Percentiles rank a stretch among this genome's conserved stretches.
These are phyloP conservation scores for Carterocephalus palaemon DNA, from an alignment of 2,888 invertebrate genomes.

Conservation along the genomic window DNA sequence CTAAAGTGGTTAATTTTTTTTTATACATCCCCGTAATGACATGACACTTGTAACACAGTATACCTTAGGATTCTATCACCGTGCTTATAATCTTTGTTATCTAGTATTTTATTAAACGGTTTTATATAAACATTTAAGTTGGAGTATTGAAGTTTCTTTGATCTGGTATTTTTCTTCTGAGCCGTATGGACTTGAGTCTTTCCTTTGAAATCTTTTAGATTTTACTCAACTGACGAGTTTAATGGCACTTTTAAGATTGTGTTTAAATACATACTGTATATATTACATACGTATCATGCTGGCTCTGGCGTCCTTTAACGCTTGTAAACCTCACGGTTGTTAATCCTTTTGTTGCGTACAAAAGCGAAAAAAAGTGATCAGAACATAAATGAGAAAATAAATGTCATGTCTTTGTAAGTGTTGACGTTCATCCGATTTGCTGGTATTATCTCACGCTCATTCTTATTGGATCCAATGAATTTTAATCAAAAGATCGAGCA, in stretches of 20 bases:
- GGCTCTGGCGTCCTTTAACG: conserved; percentile 14
- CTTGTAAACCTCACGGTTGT: conserved; percentile 30
- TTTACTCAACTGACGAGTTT: conserved; percentile 29
- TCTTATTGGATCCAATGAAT: conserved; percentile 3
- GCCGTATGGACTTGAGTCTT: neutral
- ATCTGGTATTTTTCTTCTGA: too few relatives aligned
- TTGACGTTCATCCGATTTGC: conserved; percentile 59
- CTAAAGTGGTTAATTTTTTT: too few relatives aligned
- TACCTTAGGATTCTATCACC: too few relatives aligned
- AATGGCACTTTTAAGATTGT: conserved; percentile 30
- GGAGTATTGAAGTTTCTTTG: too few relatives aligned
- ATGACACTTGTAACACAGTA: too few relatives aligned
- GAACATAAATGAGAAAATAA: conserved; percentile 35
- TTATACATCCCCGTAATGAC: too few relatives aligned
- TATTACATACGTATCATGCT: conserved; percentile 3
- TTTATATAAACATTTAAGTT: too few relatives aligned
- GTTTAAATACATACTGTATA: conserved; percentile 18
- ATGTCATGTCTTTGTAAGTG: conserved; percentile 43
- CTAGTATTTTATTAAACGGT: too few relatives aligned
- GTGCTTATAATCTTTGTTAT: too few relatives aligned
- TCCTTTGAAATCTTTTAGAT: conserved; percentile 1
- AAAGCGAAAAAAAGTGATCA: conserved; percentile 30
- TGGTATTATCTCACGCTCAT: conserved; percentile 50
- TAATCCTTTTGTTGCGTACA: conserved; percentile 25
- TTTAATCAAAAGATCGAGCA: conserved; percentile 18